Evolutionary conservation across 2,113 vertebrate genomes (phyloP).

Genomic region (Archocentrus centrarchus): DNA sequence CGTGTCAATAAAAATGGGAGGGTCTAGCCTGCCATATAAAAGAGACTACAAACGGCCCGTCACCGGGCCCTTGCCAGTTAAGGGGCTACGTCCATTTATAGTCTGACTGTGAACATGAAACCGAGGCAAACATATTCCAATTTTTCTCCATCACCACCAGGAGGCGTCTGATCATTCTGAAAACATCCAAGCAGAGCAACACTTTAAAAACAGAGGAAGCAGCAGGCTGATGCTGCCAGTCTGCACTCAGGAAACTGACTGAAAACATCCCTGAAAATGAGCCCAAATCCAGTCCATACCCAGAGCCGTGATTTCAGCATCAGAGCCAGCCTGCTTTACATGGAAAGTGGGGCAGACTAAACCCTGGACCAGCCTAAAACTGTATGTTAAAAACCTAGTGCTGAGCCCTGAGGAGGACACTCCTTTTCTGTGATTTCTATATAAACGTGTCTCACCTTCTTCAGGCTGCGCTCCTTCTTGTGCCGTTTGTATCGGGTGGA

Average conservation of each 20-base stretch:
- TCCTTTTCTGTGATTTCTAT: too few relatives aligned
- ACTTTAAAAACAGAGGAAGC: background rate
- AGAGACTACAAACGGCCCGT: too few relatives aligned
- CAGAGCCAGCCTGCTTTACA: background rate
- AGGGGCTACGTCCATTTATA: too few relatives aligned
- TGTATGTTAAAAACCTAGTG: background rate
- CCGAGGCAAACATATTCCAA: background rate
- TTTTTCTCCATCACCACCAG: background rate
- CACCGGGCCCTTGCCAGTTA: too few relatives aligned
- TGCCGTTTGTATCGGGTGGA: slow-evolving; percentile 91
- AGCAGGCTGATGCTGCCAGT: too few relatives aligned
- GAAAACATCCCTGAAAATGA: too few relatives aligned
- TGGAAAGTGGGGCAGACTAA: accelerated
- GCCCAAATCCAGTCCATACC: background rate
- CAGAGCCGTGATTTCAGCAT: background rate
- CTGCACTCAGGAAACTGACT: too few relatives aligned
- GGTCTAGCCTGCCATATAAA: too few relatives aligned
- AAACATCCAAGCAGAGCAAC: background rate
- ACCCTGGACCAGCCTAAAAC: background rate
- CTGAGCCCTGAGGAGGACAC: background rate
- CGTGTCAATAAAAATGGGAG: too few relatives aligned
- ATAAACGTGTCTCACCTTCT: slow-evolving; percentile 82
- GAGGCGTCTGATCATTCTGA: background rate
- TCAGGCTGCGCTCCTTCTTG: slow-evolving; percentile 89
- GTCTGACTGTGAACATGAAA: accelerated